Percentiles rank a stretch among this genome's conserved stretches.
Conservation (phyloP, 2,888 invertebrate species). For the Diadromus collaris region DNA sequence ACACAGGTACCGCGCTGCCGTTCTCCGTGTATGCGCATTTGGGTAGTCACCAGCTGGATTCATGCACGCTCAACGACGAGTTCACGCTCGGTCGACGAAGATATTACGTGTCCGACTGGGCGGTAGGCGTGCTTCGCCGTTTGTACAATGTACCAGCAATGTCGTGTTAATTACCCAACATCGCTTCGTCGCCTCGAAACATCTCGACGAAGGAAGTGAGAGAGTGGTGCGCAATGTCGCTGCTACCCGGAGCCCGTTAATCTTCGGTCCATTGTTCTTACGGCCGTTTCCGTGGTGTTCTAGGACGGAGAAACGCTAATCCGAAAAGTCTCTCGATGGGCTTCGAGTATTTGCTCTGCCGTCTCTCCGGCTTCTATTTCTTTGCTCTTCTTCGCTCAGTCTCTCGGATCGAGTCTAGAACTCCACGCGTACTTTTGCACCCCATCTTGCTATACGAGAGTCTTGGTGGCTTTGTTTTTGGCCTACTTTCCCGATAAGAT, state of each 20-base stretch:
- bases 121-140: slow-evolving; percentile 33
- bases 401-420: not conserved
- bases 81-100: slow-evolving; percentile 17
- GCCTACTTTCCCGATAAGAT: not conserved
- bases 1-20: slow-evolving; percentile 3
- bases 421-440: not conserved
- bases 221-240: slow-evolving; percentile 22
- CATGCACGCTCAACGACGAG: slow-evolving; percentile 5
- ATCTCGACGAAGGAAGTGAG: slow-evolving; percentile 48
- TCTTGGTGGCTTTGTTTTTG: not conserved
- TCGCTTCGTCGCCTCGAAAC: slow-evolving; percentile 65
- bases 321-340: slow-evolving; percentile 49
- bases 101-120: slow-evolving; percentile 48
- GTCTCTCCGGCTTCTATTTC: not conserved
- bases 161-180: slow-evolving; percentile 69
- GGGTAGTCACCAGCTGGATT: slow-evolving; percentile 26
- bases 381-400: not conserved
- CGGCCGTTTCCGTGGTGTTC: slow-evolving; percentile 57
- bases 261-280: slow-evolving; percentile 67
- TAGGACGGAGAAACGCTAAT: slow-evolving; percentile 56
- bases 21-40: not conserved
- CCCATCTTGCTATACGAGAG: not conserved
- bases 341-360: slow-evolving; percentile 26
- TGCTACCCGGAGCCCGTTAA: slow-evolving; percentile 66
- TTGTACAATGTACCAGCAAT: slow-evolving; percentile 46